phyloP scores from a whole-genome alignment of 1,140 invertebrate genomes.

The Chironomus tepperi region DNA sequence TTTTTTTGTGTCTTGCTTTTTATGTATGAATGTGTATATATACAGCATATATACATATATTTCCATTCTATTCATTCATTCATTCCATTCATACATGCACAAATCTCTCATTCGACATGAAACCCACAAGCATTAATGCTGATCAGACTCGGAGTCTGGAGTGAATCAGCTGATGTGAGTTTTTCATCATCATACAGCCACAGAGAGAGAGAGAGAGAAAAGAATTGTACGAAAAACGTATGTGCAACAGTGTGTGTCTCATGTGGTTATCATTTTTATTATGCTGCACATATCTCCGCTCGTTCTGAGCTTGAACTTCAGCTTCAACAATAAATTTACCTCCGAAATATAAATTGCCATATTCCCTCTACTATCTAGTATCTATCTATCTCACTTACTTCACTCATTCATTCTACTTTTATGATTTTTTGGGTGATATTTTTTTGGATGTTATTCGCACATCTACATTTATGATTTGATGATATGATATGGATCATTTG shows the following conservation, averaged over 20 bases:
- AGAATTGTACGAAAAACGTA: neutral
- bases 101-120: constrained; percentile 1
- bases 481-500: no score
- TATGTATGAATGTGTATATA: no score
- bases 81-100: constrained; percentile 18
- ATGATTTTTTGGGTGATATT: neutral
- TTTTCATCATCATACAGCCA: neutral
- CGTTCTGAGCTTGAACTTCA: constrained; percentile 3
- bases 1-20: neutral
- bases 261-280: constrained; percentile 22
- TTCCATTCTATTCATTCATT: constrained; percentile 13
- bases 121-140: constrained; percentile 2
- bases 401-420: neutral
- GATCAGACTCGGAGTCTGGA: neutral
- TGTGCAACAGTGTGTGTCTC: constrained; percentile 17
- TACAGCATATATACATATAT: neutral
- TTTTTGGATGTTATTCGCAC: neutral
- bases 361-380: neutral
- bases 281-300: constrained; percentile 16
- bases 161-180: constrained; percentile 1
- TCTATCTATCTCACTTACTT: neutral
- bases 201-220: no score
- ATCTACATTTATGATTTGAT: no score
- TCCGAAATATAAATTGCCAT: constrained; percentile 8
- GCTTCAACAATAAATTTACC: constrained; percentile 17